A percentile compares a stretch with the other conserved stretches of the same genome.
phyloP scores from a whole-genome alignment of 2,797 vertebrate genomes.

The Manis crassicaudata region DNA sequence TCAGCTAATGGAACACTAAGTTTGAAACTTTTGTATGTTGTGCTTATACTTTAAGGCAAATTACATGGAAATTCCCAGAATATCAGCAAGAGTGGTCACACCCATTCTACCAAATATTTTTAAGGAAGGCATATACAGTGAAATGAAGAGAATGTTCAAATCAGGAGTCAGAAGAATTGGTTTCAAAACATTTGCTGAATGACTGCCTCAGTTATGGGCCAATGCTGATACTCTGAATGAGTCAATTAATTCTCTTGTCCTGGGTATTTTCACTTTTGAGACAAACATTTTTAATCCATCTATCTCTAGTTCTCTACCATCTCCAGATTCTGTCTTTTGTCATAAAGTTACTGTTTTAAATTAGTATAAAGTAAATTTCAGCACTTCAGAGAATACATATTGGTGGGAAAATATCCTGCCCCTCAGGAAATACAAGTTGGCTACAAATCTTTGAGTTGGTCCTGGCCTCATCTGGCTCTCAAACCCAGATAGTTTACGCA shows the following conservation, averaged over 20 bases:
- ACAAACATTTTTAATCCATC: not conserved
- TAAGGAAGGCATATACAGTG: not conserved
- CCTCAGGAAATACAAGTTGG: not conserved
- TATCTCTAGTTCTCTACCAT: not conserved
- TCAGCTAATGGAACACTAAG: not conserved
- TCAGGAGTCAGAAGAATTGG: not conserved
- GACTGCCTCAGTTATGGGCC: not conserved
- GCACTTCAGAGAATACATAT: not conserved
- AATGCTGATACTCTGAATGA: not conserved
- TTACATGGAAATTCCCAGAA: not conserved
- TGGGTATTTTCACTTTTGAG: not conserved
- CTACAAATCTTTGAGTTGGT: not conserved
- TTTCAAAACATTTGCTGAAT: not conserved
- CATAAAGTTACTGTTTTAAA: constrained; percentile 1
- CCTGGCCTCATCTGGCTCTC: not conserved
- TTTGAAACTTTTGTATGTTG: not conserved
- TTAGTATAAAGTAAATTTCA: not conserved
- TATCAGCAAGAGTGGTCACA: not conserved
- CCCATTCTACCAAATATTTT: not conserved
- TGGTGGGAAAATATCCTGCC: not conserved
- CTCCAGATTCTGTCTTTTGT: not conserved
- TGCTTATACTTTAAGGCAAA: not conserved
- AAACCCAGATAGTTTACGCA: not conserved
- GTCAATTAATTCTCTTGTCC: constrained; percentile 5
- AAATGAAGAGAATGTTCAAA: not conserved